Evolutionary conservation across 2,888 invertebrate genomes (phyloP).

Genomic region (Catocala nupta): DNA sequence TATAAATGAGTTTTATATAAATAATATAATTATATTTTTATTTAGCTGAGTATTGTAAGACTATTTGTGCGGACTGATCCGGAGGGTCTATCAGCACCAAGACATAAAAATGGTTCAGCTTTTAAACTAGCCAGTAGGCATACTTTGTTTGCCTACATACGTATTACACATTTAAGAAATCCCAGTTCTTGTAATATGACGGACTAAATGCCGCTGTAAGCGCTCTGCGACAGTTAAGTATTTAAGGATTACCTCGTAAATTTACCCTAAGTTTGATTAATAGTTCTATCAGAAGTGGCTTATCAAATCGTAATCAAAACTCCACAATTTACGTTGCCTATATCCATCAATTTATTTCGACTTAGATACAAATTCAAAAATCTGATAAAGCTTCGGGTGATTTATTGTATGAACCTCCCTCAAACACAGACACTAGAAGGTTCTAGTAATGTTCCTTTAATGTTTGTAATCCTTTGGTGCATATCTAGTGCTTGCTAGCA

Average conservation of each 20-base stretch:
- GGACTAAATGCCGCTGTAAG: too few relatives aligned
- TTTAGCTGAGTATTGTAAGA: too few relatives aligned
- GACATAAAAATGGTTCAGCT: too few relatives aligned
- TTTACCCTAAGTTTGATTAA: background rate
- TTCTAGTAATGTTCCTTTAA: slow-evolving; percentile 9
- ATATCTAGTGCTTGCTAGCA: slow-evolving; percentile 8
- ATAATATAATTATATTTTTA: too few relatives aligned
- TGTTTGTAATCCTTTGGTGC: slow-evolving; percentile 11
- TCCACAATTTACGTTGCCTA: slow-evolving; percentile 33
- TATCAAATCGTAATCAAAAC: slow-evolving; percentile 18
- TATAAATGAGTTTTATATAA: too few relatives aligned
- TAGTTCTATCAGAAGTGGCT: slow-evolving; percentile 3
- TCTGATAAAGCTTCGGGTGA: slow-evolving; percentile 35
- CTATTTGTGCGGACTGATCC: too few relatives aligned
- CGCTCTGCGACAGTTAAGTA: too few relatives aligned
- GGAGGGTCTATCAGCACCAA: too few relatives aligned
- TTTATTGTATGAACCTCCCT: slow-evolving; percentile 34
- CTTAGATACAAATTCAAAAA: slow-evolving; percentile 30
- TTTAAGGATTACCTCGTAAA: background rate
- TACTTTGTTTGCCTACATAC: too few relatives aligned
- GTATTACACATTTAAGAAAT: too few relatives aligned
- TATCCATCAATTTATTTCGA: slow-evolving; percentile 46
- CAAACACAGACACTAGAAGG: slow-evolving; percentile 17
- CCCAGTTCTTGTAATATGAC: too few relatives aligned
- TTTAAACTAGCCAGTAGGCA: too few relatives aligned